Evolutionary conservation across 2,113 vertebrate species (phyloP).

Genomic region (Tragelaphus scriptus): DNA sequence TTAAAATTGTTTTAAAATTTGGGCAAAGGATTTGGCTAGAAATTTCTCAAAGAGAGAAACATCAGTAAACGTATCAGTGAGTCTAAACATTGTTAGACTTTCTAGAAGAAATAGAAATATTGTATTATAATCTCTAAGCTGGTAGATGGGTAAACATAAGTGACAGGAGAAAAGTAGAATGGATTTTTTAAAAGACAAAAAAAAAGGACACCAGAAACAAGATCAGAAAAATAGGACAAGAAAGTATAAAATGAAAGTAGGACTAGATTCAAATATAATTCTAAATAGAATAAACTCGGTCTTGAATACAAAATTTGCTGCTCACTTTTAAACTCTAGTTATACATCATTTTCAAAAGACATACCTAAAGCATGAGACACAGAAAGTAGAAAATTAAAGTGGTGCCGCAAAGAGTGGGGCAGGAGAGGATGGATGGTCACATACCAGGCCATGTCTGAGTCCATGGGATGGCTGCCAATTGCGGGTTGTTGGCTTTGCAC

Average conservation of each 20-base stretch:
- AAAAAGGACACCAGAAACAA: neutral
- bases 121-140: neutral
- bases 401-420: neutral
- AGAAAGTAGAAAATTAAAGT: neutral
- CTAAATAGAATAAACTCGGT: neutral
- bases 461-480: neutral
- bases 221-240: neutral
- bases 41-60: neutral
- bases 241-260: neutral
- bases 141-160: neutral
- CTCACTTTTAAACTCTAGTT: neutral
- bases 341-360: neutral
- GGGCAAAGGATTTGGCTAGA: neutral
- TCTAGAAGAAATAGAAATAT: neutral
- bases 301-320: neutral
- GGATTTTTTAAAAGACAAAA: neutral
- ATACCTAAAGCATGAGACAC: neutral
- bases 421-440: neutral
- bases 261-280: conserved; percentile 11
- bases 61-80: neutral
- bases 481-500: neutral
- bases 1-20: neutral
- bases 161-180: neutral
- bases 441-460: neutral
- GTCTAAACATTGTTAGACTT: neutral